These are phyloP conservation scores for Lithobates sylvaticus DNA, from an alignment of 2,797 vertebrate genomes.

Conservation along the genomic window DNA sequence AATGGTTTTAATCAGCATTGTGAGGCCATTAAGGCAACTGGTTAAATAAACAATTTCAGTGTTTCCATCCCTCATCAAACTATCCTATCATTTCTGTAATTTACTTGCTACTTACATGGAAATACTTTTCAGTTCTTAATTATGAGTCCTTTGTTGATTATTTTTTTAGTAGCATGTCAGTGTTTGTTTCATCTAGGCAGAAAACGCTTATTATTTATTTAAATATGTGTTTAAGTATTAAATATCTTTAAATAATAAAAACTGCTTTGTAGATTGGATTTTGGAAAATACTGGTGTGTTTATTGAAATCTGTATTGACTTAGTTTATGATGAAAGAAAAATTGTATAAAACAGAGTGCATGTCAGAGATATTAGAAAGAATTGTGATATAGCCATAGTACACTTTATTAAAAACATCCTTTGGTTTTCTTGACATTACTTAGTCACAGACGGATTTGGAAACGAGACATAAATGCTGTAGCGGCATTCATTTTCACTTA, in stretches of 20 bases:
- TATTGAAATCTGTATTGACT: slow-evolving; percentile 16
- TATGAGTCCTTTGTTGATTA: slow-evolving; percentile 27
- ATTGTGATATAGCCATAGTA: too few species aligned
- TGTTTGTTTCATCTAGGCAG: slow-evolving; percentile 10
- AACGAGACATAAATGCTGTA: too few species aligned
- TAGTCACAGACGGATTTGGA: too few species aligned
- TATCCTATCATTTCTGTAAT: slow-evolving; percentile 6
- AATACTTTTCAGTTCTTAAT: slow-evolving; percentile 20
- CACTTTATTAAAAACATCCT: too few species aligned
- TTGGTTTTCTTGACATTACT: too few species aligned
- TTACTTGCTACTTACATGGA: slow-evolving; percentile 17
- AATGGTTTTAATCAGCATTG: slow-evolving; percentile 10
- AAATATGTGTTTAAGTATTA: slow-evolving; percentile 25
- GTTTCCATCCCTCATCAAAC: slow-evolving; percentile 33
- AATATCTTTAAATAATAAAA: neutral
- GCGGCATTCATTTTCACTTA: too few species aligned
- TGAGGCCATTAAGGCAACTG: neutral
- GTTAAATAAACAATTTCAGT: slow-evolving; percentile 8
- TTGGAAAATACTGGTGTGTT: neutral
- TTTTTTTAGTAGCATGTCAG: slow-evolving; percentile 11
- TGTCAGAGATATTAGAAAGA: too few species aligned
- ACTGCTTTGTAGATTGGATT: too few species aligned
- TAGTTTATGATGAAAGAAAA: neutral
- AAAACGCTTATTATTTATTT: slow-evolving; percentile 6
- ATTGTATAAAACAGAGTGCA: too few species aligned